A percentile compares a stretch with the other conserved stretches of the same genome.
Conservation (phyloP, 2,888 invertebrate genomes). For the Orthosia gracilis region DNA sequence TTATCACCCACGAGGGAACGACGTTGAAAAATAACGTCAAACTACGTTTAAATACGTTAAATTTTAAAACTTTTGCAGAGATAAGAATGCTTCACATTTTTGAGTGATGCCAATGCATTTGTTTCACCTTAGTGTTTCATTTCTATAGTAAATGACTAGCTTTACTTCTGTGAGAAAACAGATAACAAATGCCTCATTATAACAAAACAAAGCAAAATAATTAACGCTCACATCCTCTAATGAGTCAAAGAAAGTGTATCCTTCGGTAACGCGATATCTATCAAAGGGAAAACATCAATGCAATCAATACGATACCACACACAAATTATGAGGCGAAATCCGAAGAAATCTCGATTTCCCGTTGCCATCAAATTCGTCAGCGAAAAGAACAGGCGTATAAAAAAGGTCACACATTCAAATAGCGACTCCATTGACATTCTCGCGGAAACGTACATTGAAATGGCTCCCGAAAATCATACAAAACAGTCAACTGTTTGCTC, state of each 20-base stretch:
- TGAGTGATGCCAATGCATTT: not conserved
- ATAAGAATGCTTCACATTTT: not conserved
- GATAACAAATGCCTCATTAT: not conserved
- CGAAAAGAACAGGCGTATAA: conserved; percentile 51
- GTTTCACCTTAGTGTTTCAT: not conserved
- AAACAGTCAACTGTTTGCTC: conserved; percentile 60
- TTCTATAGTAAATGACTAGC: not conserved
- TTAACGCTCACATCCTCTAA: conserved; percentile 19
- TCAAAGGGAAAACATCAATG: conserved; percentile 32
- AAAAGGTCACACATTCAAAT: conserved; percentile 63
- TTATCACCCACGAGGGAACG: conserved; percentile 55
- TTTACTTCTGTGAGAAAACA: not conserved
- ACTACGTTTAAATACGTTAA: conserved; percentile 42
- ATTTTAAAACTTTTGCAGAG: conserved; percentile 29
- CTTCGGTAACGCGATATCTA: conserved; percentile 27
- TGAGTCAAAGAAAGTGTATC: conserved; percentile 26
- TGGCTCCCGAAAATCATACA: conserved; percentile 61
- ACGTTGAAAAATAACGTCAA: conserved; percentile 42
- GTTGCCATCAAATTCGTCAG: conserved; percentile 34
- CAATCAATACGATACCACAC: conserved; percentile 28
- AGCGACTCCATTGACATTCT: conserved; percentile 47
- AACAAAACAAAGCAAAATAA: conserved; percentile 14
- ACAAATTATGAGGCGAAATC: conserved; percentile 28
- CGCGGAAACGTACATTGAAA: conserved; percentile 50
- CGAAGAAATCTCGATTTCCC: conserved; percentile 16